These are phyloP conservation scores for Chionis minor DNA, from an alignment of 2,113 vertebrate genomes.

Conservation along the genomic window DNA sequence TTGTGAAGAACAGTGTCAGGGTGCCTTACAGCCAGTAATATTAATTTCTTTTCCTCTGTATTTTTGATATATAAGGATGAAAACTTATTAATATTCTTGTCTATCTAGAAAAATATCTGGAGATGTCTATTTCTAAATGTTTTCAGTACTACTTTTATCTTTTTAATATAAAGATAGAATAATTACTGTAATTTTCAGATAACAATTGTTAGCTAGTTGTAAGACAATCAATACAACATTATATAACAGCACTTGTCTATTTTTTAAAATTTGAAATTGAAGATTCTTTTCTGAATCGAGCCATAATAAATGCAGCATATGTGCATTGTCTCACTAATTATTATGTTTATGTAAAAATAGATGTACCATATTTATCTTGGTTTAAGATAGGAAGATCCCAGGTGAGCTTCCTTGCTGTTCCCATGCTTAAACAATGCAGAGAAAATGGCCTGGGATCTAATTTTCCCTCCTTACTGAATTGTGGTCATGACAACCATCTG, in stretches of 20 bases:
- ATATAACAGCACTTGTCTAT: neutral
- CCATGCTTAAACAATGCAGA: constrained; percentile 31
- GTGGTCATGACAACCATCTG: constrained; percentile 61
- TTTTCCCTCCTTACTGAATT: constrained; percentile 53
- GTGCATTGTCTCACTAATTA: neutral
- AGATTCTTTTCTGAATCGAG: neutral
- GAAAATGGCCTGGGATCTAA: constrained; percentile 59
- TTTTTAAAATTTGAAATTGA: constrained; percentile 2
- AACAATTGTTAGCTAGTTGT: neutral
- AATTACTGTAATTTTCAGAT: neutral
- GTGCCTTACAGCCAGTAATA: neutral
- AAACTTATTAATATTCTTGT: neutral
- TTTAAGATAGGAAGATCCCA: constrained; percentile 30
- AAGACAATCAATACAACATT: neutral
- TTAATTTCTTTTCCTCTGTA: neutral
- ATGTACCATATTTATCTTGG: constrained; percentile 23
- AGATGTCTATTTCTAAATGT: neutral
- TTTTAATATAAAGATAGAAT: neutral
- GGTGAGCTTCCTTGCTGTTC: constrained; percentile 33
- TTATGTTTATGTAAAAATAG: neutral
- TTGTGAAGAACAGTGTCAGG: neutral
- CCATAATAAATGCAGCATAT: neutral
- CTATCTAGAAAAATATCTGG: neutral
- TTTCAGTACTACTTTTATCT: neutral
- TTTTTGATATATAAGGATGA: neutral